Percentiles rank a stretch among this genome's conserved stretches.
Evolutionary conservation across 2,888 invertebrate species (phyloP).

Genomic region (Acleris sparsana): DNA sequence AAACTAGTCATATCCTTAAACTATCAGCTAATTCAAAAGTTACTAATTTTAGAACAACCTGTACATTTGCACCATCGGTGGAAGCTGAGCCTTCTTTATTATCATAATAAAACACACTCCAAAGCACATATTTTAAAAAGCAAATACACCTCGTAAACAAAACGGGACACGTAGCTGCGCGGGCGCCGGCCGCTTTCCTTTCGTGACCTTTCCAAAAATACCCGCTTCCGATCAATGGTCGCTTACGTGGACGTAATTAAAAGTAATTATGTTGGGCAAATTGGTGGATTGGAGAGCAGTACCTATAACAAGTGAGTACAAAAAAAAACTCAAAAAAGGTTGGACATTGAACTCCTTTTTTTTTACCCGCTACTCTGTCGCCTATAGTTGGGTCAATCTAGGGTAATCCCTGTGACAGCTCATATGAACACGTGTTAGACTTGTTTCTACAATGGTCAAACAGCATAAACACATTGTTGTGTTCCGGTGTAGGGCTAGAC

Average conservation of each 20-base stretch:
- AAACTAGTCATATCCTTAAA: no score
- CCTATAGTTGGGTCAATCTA: no score
- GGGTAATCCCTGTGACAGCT: no score
- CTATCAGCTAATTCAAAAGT: no score
- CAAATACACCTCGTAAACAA: conserved; percentile 15
- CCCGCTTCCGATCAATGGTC: conserved; percentile 19
- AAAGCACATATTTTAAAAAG: background rate
- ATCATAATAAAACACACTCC: conserved; percentile 1
- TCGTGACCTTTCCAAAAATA: conserved; percentile 41
- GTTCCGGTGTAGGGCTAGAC: no score
- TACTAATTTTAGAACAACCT: no score
- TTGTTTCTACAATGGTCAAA: no score
- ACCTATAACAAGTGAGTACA: background rate
- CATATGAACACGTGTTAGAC: no score
- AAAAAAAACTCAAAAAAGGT: background rate
- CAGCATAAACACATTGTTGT: no score
- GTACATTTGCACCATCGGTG: no score
- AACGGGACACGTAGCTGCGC: conserved; percentile 8
- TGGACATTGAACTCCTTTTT: no score
- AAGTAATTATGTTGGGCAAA: conserved; percentile 10
- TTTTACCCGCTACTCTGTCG: no score
- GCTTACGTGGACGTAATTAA: conserved; percentile 18
- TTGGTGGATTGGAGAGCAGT: background rate
- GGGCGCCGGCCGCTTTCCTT: conserved; percentile 38
- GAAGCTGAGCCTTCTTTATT: background rate